Conservation (phyloP, 64 coral and sea anemone genomes). For the Dendrophyllia cribrosa region DNA sequence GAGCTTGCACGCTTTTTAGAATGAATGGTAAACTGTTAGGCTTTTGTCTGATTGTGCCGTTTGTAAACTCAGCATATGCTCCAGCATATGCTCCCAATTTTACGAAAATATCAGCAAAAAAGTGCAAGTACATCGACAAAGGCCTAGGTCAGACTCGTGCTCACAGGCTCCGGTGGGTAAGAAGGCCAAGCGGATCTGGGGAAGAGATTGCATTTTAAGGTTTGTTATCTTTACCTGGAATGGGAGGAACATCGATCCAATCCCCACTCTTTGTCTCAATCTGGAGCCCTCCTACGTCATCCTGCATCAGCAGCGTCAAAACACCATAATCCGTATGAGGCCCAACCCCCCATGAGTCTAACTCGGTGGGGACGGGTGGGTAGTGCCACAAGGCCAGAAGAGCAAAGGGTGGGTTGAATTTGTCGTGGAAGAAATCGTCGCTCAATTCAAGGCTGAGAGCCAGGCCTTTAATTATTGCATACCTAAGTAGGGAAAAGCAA, state of each 20-base stretch:
- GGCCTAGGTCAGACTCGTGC: no score
- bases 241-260: slow-evolving; percentile 74
- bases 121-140: no score
- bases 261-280: slow-evolving; percentile 29
- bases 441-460: slow-evolving; percentile 9
- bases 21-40: no score
- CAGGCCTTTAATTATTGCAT: slow-evolving; percentile 42
- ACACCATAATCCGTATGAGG: slow-evolving; percentile 81
- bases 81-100: no score
- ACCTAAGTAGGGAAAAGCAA: background rate
- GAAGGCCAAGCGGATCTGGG: no score
- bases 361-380: slow-evolving; percentile 37
- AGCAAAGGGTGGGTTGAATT: slow-evolving; percentile 51
- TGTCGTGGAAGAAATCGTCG: slow-evolving; percentile 34
- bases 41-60: no score
- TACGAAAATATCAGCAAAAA: no score
- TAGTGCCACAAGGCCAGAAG: slow-evolving; percentile 55
- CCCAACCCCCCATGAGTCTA: slow-evolving; percentile 47
- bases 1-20: no score
- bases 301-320: slow-evolving; percentile 69
- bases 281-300: slow-evolving; percentile 74
- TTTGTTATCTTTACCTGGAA: slow-evolving; percentile 20
- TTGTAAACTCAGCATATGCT: no score
- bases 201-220: no score
- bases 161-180: no score